Evolutionary conservation across 2,797 vertebrate species (phyloP).

Genomic region (Lindbergichthys nudifrons): DNA sequence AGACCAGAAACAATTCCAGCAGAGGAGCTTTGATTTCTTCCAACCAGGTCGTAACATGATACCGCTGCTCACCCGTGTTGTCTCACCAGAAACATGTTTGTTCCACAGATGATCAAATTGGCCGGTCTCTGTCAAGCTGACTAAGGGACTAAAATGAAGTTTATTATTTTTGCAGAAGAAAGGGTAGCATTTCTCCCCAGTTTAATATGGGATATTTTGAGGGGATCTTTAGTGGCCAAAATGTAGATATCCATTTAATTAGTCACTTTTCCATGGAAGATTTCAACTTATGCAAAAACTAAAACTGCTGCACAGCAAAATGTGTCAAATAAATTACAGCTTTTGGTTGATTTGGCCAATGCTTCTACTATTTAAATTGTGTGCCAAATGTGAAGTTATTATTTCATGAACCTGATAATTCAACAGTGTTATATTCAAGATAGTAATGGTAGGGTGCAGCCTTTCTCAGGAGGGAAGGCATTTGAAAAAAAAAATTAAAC

Average conservation of each 20-base stretch:
- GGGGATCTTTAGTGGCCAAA: no score
- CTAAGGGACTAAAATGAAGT: background rate
- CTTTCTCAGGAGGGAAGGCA: background rate
- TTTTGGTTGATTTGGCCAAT: background rate
- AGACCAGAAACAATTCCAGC: conserved; percentile 4
- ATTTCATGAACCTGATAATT: background rate
- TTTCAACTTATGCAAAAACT: background rate
- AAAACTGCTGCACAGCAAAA: background rate
- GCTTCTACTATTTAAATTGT: background rate
- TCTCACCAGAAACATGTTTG: background rate
- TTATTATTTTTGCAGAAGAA: background rate
- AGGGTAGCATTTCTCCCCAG: background rate
- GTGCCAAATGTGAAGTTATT: background rate
- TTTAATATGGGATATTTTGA: background rate
- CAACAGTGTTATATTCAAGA: background rate
- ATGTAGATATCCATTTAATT: background rate
- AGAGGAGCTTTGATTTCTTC: conserved; percentile 1
- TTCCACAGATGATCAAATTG: background rate
- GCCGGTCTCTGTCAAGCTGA: background rate
- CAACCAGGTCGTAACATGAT: background rate
- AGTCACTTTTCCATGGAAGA: background rate
- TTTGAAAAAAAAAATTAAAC: no score
- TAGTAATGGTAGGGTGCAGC: background rate
- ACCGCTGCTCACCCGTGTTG: background rate
- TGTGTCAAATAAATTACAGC: background rate